These are phyloP conservation scores for Cyanoderma ruficeps DNA, from an alignment of 2,113 vertebrate genomes.

Conservation along the genomic window DNA sequence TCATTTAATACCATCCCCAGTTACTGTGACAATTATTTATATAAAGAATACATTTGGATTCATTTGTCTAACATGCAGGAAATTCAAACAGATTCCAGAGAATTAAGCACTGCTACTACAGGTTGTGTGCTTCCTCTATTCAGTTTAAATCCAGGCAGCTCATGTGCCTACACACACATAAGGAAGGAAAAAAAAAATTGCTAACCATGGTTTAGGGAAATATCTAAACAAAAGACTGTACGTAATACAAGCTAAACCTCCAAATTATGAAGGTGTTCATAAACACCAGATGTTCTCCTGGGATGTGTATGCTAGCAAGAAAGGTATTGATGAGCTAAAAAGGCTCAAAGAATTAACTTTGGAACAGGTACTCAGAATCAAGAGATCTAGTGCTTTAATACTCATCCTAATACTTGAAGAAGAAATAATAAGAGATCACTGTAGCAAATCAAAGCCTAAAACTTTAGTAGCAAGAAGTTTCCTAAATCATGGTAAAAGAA, in stretches of 20 bases:
- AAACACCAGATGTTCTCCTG: background rate
- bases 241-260: background rate
- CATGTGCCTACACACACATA: rapidly evolving
- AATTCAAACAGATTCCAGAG: background rate
- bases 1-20: background rate
- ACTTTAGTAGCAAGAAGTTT: background rate
- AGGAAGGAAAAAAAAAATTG: background rate
- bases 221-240: background rate
- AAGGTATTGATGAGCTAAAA: background rate
- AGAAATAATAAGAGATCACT: background rate
- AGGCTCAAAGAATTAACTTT: background rate
- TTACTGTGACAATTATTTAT: background rate
- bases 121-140: background rate
- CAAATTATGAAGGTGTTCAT: background rate
- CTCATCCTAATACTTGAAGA: background rate
- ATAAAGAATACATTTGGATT: background rate
- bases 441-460: background rate
- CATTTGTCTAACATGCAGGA: background rate
- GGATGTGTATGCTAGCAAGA: background rate
- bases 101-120: background rate
- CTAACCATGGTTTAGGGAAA: background rate
- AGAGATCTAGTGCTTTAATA: background rate
- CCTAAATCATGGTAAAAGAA: background rate
- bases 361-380: background rate
- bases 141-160: background rate